A percentile compares a stretch with the other conserved stretches of the same genome.
Evolutionary conservation across 2,113 vertebrate genomes (phyloP).

Genomic region (Aptenodytes forsteri): DNA sequence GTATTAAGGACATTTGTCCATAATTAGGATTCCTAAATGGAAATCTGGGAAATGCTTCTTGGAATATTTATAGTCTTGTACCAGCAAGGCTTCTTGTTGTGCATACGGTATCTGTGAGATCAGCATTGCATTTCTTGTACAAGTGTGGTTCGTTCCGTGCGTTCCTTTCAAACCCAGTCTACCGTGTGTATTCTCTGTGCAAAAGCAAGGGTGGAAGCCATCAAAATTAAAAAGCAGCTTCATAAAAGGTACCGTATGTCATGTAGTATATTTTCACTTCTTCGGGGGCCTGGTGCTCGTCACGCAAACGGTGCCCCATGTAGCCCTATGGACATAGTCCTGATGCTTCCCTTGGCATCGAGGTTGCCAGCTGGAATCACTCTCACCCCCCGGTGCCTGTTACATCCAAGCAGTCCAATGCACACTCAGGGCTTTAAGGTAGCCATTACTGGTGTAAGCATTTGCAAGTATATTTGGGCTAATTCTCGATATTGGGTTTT

Average conservation of each 20-base stretch:
- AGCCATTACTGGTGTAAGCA: not conserved
- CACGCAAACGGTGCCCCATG: not conserved
- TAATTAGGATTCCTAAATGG: constrained; percentile 33
- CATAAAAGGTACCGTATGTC: not conserved
- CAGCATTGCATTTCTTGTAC: not conserved
- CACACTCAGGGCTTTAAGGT: not conserved
- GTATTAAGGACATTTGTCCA: constrained; percentile 47
- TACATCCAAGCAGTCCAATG: not conserved
- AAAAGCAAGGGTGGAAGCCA: not conserved
- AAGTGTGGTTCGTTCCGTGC: accelerated
- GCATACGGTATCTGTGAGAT: not conserved
- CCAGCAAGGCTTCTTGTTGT: not conserved
- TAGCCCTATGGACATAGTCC: not conserved
- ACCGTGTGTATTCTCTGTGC: not conserved
- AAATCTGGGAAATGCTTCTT: constrained; percentile 2
- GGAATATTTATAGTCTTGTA: not conserved
- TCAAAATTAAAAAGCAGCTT: not conserved
- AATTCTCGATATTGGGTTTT: not conserved
- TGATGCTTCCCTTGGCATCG: not conserved
- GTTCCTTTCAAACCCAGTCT: not conserved
- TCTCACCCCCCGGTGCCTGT: not conserved
- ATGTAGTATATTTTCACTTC: not conserved
- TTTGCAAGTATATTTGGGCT: not conserved
- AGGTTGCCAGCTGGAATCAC: not conserved
- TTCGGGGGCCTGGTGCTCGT: not conserved